Conservation (phyloP, 2,797 vertebrate genomes). For the Lepus oiostolus region DNA sequence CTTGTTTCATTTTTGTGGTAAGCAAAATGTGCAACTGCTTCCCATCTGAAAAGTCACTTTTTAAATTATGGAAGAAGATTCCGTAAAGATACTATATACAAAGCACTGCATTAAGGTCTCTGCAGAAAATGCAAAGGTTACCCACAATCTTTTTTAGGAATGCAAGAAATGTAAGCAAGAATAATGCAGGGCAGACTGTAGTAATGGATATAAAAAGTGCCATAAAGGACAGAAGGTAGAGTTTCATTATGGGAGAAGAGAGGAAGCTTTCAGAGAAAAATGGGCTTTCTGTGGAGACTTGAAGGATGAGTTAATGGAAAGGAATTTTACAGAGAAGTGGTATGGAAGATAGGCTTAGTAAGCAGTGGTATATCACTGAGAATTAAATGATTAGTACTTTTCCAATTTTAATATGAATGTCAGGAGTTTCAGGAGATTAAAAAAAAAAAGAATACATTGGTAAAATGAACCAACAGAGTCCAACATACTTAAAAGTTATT, state of each 20-base stretch:
- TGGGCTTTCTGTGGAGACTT: not conserved
- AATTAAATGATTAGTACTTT: not conserved
- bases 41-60: not conserved
- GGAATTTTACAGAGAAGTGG: not conserved
- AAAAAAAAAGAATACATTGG: slow-evolving; percentile 10
- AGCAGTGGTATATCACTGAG: not conserved
- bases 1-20: not conserved
- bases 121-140: not conserved
- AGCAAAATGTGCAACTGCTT: not conserved
- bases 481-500: not conserved
- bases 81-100: not conserved
- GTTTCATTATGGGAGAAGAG: not conserved
- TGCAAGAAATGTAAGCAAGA: not conserved
- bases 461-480: not conserved
- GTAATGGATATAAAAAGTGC: not conserved
- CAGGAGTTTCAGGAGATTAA: not conserved
- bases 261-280: not conserved
- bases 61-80: not conserved
- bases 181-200: not conserved
- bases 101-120: not conserved
- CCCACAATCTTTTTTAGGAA: not conserved
- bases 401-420: slow-evolving; percentile 11
- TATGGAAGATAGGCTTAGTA: not conserved
- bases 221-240: not conserved
- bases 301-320: not conserved